Evolutionary conservation across 2,113 vertebrate genomes (phyloP).

Genomic region (Trematocara stigmaticum): DNA sequence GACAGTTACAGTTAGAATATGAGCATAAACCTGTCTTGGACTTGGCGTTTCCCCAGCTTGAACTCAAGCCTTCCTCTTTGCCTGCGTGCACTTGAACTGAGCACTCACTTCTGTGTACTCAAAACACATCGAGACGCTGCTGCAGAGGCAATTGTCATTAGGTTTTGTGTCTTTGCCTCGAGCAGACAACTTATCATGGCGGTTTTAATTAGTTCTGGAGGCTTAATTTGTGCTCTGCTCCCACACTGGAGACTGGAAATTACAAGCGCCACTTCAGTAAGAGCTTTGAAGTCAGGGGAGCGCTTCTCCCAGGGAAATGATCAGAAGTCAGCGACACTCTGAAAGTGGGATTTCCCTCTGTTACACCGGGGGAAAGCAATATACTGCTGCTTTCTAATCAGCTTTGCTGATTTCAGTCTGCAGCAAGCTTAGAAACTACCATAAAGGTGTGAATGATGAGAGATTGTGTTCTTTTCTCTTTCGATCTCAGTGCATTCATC

Average conservation of each 20-base stretch:
- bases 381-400: background rate
- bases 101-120: background rate
- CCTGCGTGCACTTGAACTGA: background rate
- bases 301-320: background rate
- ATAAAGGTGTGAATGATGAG: background rate
- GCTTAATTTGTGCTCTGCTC: background rate
- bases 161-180: background rate
- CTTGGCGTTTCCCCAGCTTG: background rate
- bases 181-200: background rate
- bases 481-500: background rate
- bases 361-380: background rate
- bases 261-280: background rate
- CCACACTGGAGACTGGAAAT: background rate
- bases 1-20: background rate
- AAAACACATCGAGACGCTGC: background rate
- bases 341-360: background rate
- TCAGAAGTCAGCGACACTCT: background rate
- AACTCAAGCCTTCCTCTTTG: background rate
- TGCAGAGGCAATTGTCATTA: background rate
- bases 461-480: background rate
- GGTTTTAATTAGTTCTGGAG: background rate
- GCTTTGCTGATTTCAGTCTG: background rate
- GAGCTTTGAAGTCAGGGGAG: background rate
- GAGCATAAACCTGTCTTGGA: background rate
- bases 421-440: background rate